Base-by-base conservation (phyloP, 92 coral and sea anemone species). In the Epizoanthus fatuus region DNA sequence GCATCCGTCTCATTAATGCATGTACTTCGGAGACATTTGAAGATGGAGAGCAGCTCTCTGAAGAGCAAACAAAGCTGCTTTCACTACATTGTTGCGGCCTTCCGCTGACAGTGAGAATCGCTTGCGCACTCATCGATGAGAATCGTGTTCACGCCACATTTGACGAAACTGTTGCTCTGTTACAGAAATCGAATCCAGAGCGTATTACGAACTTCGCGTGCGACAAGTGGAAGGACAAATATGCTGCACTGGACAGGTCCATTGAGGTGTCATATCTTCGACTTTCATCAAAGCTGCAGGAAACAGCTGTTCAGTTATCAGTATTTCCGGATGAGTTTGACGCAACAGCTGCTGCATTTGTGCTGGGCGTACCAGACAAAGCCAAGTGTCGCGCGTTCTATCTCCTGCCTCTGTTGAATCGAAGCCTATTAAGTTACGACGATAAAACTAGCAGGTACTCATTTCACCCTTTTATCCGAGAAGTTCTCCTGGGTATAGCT, bases 371-470 rank as follows among this genome's bases (percentile, higher is more conserved):
- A 15, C 47, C 52, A 47, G 10, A 8, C 12, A 47, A 8, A 39
- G 52, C 39, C 29, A 39, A 68, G 73, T 68, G 73, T n/a, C 53
- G 73, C 13, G 73, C 73, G 19, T 68, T 68, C 42, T 68, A 68
- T 68, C 73, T 68, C 17, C 73, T 68, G 39, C 73, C 73, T 17
- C 42, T 68, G 25, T 16, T 68, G 73, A 44, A 68, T 14, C 73
- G 73, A 20, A 68, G 52, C 22, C 16, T 68, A 7, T 15, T 68
- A 47, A 47, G 49, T 37, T 68, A 68, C 73, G 42, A 68, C 25
- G 73, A 15, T 17, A 42, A 68, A 39, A 13, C 29, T 1, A 14
- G 7, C 52, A 44, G 73, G 42, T 68, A 68, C 52, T 68, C 73
- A 13, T 68, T 68, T 42, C 73, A 68, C 52, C 73, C 73, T 39